Percentiles rank a stretch among this genome's conserved stretches.
Evolutionary conservation across 2,797 vertebrate species (phyloP).

Genomic region (Fratercula arctica): DNA sequence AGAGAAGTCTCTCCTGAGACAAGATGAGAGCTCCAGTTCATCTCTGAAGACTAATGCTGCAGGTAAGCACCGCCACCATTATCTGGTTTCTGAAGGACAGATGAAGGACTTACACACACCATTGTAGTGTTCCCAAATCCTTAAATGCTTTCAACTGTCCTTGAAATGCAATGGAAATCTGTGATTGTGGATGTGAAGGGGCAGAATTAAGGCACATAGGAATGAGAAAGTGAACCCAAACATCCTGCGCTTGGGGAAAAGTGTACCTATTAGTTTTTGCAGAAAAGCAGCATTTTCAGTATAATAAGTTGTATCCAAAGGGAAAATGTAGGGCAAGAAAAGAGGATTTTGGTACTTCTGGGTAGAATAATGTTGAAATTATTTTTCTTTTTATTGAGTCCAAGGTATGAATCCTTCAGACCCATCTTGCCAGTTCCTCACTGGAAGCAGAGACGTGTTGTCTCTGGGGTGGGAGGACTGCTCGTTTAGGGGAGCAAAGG

Average conservation of each 20-base stretch:
- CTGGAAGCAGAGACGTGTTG: background rate
- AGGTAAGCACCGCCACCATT: background rate
- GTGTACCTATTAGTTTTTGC: no score
- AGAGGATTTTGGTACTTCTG: background rate
- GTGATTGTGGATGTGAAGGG: background rate
- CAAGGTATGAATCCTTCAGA: background rate
- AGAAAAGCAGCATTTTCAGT: background rate
- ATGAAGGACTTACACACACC: background rate
- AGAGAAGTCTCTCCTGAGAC: background rate
- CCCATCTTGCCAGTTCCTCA: background rate
- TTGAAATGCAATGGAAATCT: background rate
- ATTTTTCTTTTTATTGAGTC: background rate
- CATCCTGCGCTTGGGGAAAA: background rate
- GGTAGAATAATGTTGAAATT: background rate
- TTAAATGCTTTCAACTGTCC: background rate
- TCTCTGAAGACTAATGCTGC: background rate
- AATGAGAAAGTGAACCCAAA: background rate
- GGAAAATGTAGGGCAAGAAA: background rate
- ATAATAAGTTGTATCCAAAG: background rate
- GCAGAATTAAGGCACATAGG: background rate
- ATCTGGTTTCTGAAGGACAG: background rate
- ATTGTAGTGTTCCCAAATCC: background rate
- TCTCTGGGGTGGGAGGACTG: background rate
- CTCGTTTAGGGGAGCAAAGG: fast-evolving
- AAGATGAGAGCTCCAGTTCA: background rate